A percentile compares a stretch with the other conserved stretches of the same genome.
These are phyloP conservation scores for Zosterops borbonicus DNA, from an alignment of 2,113 vertebrate species.

Conservation along the genomic window DNA sequence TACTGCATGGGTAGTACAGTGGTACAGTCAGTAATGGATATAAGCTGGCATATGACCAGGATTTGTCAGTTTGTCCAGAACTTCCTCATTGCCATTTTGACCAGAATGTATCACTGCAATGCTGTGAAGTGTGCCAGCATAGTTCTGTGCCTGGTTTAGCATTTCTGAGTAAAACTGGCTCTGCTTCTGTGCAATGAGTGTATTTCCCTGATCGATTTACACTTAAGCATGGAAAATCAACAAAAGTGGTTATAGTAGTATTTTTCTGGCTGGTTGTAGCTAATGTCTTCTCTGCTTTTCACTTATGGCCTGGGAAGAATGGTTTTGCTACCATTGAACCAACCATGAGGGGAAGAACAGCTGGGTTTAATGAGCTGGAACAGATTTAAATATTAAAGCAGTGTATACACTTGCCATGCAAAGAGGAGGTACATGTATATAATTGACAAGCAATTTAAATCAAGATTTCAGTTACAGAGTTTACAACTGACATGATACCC, in stretches of 20 bases:
- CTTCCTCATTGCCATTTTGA: background rate
- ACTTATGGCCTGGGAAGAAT: background rate
- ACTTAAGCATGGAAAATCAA: background rate
- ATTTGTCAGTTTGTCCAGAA: background rate
- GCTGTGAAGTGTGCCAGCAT: background rate
- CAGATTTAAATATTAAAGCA: constrained; percentile 10
- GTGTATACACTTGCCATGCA: background rate
- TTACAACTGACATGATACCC: background rate
- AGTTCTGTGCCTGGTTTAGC: background rate
- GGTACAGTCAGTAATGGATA: background rate
- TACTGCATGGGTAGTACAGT: background rate
- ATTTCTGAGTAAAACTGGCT: background rate
- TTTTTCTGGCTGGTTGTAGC: background rate
- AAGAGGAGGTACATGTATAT: background rate
- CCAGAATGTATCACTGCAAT: background rate
- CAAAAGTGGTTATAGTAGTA: background rate
- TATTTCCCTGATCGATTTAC: background rate
- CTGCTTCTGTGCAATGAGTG: background rate
- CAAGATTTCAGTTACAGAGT: background rate
- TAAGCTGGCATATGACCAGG: background rate
- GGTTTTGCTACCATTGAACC: background rate
- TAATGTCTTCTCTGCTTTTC: background rate
- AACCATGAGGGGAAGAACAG: constrained; percentile 1
- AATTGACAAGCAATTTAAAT: background rate
- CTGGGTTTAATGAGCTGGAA: constrained; percentile 53